These are phyloP conservation scores for Leucosticte australis DNA, from an alignment of 2,113 vertebrate species.

Conservation along the genomic window DNA sequence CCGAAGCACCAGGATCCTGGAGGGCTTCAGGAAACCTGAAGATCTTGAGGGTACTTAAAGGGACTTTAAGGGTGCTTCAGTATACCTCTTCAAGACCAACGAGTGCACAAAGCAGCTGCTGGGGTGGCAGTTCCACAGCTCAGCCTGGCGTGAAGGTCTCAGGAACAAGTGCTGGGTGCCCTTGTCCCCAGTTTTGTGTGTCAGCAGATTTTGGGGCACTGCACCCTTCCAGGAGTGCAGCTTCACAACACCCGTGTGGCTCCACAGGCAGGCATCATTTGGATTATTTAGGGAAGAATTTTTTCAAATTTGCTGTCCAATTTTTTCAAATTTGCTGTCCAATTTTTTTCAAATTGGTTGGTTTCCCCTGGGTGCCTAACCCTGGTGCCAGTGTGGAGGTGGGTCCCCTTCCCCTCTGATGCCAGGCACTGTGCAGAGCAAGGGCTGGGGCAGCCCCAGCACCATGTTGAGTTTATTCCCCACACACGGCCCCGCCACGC, in stretches of 20 bases:
- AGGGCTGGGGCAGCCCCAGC: not conserved
- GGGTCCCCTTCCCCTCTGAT: not conserved
- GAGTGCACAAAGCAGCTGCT: not conserved
- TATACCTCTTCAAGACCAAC: not conserved
- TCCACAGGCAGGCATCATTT: accelerated
- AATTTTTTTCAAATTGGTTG: no score
- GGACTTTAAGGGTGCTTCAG: not conserved
- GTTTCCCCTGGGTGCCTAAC: not conserved
- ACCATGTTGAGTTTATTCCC: constrained; percentile 2
- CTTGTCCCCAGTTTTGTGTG: not conserved
- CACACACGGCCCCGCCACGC: not conserved
- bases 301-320: not conserved
- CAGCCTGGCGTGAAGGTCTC: not conserved
- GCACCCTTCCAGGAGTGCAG: not conserved
- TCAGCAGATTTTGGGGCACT: not conserved
- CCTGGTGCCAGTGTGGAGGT: not conserved
- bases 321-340: not conserved
- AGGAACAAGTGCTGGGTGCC: not conserved
- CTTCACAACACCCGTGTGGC: not conserved
- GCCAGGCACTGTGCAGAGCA: not conserved
- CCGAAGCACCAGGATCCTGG: not conserved
- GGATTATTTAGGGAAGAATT: not conserved
- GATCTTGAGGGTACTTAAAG: not conserved
- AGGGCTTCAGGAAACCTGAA: not conserved
- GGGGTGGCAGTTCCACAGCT: not conserved